Conservation (phyloP, 2,888 invertebrate genomes). For the Drosophila cognata region DNA sequence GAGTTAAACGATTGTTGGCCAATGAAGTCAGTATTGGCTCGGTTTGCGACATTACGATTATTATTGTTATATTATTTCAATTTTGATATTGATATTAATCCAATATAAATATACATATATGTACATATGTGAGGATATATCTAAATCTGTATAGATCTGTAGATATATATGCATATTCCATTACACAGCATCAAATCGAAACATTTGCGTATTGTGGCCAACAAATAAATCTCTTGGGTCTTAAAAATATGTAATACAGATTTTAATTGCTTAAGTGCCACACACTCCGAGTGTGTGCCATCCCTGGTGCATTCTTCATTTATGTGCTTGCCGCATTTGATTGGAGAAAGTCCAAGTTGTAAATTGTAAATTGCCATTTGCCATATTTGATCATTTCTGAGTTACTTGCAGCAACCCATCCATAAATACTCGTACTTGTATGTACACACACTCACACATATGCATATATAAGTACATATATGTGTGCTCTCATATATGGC, state of each 20-base stretch:
- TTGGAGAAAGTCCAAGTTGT: conserved; percentile 66
- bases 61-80: background rate
- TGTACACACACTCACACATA: conserved; percentile 10
- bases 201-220: background rate
- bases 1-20: too few relatives aligned
- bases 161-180: background rate
- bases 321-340: conserved; percentile 31
- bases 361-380: conserved; percentile 44
- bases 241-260: background rate
- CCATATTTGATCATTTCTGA: conserved; percentile 52
- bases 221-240: background rate
- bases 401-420: conserved; percentile 21
- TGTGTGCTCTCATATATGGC: conserved; percentile 24
- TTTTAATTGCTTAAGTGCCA: background rate
- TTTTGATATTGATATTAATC: background rate
- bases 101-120: background rate
- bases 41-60: background rate
- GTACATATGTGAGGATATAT: background rate
- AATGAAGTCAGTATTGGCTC: too few relatives aligned
- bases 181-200: background rate
- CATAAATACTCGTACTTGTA: conserved; percentile 38
- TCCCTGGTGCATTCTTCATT: conserved; percentile 43
- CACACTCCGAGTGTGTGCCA: background rate
- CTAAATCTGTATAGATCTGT: background rate
- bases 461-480: background rate